Conservation (phyloP, 2,888 invertebrate species). For the Dicroscelio sp. region DNA sequence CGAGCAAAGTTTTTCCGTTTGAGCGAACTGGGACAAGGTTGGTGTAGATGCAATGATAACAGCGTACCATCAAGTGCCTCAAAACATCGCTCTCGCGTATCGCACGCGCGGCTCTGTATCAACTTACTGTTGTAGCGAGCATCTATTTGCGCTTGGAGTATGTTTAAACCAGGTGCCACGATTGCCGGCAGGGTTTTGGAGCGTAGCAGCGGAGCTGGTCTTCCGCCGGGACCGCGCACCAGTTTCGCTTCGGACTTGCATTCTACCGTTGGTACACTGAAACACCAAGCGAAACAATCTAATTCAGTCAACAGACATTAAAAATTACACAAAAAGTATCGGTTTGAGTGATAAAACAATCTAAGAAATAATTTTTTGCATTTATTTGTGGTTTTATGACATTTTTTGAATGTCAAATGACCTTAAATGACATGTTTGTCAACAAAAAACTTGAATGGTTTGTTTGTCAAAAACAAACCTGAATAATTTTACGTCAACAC, state of each 20-base stretch:
- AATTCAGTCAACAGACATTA: neutral
- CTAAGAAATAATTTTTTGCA: too few relatives aligned
- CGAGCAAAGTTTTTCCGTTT: conserved; percentile 59
- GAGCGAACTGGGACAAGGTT: conserved; percentile 72
- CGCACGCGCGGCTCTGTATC: too few relatives aligned
- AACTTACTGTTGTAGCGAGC: conserved; percentile 92
- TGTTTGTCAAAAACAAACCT: too few relatives aligned
- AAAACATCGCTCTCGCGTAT: conserved; percentile 67
- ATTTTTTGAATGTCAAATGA: too few relatives aligned
- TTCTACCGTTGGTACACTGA: conserved; percentile 87
- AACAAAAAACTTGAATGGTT: too few relatives aligned
- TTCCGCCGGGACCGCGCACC: conserved; percentile 91
- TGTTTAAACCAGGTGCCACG: conserved; percentile 96
- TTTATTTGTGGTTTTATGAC: too few relatives aligned
- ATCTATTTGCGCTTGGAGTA: conserved; percentile 96
- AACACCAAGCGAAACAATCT: conserved; percentile 61
- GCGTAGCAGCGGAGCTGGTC: conserved; percentile 95
- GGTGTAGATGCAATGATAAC: conserved; percentile 70
- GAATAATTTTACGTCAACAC: too few relatives aligned
- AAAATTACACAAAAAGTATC: too few relatives aligned
- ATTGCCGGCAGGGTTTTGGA: conserved; percentile 97
- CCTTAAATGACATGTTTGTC: too few relatives aligned
- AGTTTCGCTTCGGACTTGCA: conserved; percentile 88
- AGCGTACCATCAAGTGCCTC: conserved; percentile 49
- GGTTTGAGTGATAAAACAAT: too few relatives aligned